A percentile compares a stretch with the other conserved stretches of the same genome.
These are phyloP conservation scores for Pelobates fuscus DNA, from an alignment of 2,113 vertebrate species.

Conservation along the genomic window DNA sequence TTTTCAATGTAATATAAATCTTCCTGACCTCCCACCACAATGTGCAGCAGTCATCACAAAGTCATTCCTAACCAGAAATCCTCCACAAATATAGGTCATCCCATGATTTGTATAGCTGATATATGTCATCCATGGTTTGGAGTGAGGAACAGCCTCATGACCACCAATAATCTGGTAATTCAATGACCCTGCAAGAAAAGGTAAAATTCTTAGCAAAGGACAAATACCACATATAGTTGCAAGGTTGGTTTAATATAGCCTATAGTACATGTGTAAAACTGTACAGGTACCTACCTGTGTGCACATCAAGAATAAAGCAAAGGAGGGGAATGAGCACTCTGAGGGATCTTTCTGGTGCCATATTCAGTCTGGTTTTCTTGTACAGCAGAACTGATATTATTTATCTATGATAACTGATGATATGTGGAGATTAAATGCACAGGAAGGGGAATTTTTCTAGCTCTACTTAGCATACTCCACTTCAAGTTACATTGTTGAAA, in stretches of 20 bases:
- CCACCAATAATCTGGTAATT: constrained; percentile 53
- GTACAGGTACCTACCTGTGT: background rate
- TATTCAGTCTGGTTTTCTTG: background rate
- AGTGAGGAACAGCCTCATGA: constrained; percentile 37
- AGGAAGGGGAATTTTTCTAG: too few relatives aligned
- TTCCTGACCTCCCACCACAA: constrained; percentile 56
- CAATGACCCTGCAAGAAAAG: constrained; percentile 19
- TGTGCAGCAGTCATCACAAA: constrained; percentile 67
- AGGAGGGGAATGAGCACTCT: background rate
- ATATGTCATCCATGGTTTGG: constrained; percentile 61
- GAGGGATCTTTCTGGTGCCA: background rate
- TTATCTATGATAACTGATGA: too few relatives aligned
- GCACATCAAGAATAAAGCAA: background rate
- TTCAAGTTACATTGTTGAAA: too few relatives aligned
- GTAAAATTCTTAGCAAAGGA: background rate
- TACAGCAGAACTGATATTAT: too few relatives aligned
- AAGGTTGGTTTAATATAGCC: too few relatives aligned
- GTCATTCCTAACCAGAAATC: constrained; percentile 60
- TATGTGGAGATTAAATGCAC: too few relatives aligned
- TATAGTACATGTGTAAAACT: too few relatives aligned
- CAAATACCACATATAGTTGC: too few relatives aligned
- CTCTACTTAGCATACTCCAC: too few relatives aligned
- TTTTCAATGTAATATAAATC: too few relatives aligned
- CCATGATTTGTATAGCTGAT: background rate
- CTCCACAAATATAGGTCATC: constrained; percentile 30